Evolutionary conservation across 1,140 invertebrate genomes (phyloP), one percentile per base, ranked within the genome.

Genomic region (Sitophilus oryzae): DNA sequence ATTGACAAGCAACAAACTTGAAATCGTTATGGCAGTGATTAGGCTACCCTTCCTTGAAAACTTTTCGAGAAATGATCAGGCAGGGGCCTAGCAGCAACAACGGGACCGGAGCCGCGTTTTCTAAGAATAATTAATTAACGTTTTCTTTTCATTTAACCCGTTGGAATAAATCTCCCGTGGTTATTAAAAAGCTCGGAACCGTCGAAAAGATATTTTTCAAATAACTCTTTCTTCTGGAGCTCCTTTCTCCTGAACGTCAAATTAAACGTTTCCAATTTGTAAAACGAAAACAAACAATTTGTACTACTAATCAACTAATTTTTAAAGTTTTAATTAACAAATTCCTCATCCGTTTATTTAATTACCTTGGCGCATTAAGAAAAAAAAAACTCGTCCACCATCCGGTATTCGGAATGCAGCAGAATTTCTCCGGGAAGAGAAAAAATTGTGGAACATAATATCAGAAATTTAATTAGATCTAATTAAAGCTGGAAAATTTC

Each of bases 401-500:
- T 56, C 50, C 44, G 46, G 50, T 58, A 44, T 53, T 48, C 49
- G 38, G 44, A 57, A 46, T 40, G 55, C 46, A 16, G 20, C n/a
- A n/a, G n/a, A n/a, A n/a, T 23, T 44, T 9, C n/a, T 43, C 25
- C 19, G 37, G 25, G 23, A 14, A 8, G 21, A 36, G 20, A 54
- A 52, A 59, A 55, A 59, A 55, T 30, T 54, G 42, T 50, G 10
- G 44, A 51, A 55, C 58, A 49, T 59, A 59, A 55, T 59, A 59
- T 43, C 54, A 52, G 55, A 62, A 60, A 62, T 60, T 60, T 62
- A 62, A 62, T 62, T 62, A 62, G 54, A 44, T 38, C 50, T 60
- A 62, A 62, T 62, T 62, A 60, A 60, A 60, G 54, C 50, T 40
- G 46, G 35, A 42, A 43, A 42, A 49, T 56, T 56, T 56, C 46